Conservation (phyloP, 2,113 vertebrate species). For the Thalassoma bifasciatum region DNA sequence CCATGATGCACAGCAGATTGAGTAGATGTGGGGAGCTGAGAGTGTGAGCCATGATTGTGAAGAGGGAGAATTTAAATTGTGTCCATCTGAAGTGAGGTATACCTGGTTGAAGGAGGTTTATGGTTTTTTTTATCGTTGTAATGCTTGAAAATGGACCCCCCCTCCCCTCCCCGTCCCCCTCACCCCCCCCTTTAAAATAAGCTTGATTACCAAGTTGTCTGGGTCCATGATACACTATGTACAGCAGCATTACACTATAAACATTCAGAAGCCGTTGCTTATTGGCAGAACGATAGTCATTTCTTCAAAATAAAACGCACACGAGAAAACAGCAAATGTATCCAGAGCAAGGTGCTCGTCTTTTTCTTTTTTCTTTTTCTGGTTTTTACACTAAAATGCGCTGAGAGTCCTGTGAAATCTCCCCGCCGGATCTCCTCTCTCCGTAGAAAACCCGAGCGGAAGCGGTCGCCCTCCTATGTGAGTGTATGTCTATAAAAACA, state of each 20-base stretch:
- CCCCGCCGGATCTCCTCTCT: constrained; percentile 47
- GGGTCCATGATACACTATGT: constrained; percentile 89
- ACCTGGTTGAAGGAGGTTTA: constrained; percentile 98
- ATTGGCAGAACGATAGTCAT: constrained; percentile 94
- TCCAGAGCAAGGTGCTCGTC: constrained; percentile 81
- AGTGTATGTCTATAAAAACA: constrained; percentile 68
- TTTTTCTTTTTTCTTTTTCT: constrained; percentile 70
- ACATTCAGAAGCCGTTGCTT: constrained; percentile 99
- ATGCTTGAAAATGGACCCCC: constrained; percentile 93
- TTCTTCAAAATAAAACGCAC: constrained; percentile 87
- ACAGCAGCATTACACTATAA: constrained; percentile 95
- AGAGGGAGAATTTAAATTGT: constrained; percentile 56
- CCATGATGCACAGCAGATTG: constrained; percentile 40
- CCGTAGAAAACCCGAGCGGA: constrained; percentile 54
- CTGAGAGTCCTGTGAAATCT: constrained; percentile 78
- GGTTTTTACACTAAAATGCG: constrained; percentile 87
- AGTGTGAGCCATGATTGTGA: constrained; percentile 39
- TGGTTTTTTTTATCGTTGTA: constrained; percentile 83
- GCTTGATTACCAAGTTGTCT: constrained; percentile 84
- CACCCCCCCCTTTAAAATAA: constrained; percentile 69
- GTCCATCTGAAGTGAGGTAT: constrained; percentile 95
- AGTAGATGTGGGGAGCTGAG: constrained; percentile 17
- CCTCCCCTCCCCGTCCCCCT: constrained; percentile 10
- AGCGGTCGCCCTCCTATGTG: constrained; percentile 36
- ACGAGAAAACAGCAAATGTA: constrained; percentile 89